A percentile compares a stretch with the other conserved stretches of the same genome.
These are phyloP conservation scores for Notocelia uddmanniana DNA, from an alignment of 2,888 invertebrate species.

Conservation along the genomic window DNA sequence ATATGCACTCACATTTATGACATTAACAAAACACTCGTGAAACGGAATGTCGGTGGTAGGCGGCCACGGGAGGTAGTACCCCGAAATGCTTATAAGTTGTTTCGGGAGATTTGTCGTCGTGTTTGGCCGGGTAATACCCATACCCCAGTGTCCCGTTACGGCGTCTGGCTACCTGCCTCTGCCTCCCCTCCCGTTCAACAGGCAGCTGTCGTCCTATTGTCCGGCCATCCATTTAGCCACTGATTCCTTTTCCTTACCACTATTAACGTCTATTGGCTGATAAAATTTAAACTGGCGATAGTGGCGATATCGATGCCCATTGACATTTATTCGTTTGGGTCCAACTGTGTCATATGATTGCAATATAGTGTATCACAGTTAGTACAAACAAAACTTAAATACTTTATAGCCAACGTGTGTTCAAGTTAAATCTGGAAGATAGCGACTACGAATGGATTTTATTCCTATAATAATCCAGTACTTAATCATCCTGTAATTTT, in stretches of 20 bases:
- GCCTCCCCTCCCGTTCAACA: constrained; percentile 15
- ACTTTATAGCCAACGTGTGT: neutral
- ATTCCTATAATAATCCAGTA: neutral
- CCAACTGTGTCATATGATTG: neutral
- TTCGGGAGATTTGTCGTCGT: neutral
- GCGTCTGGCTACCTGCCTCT: constrained; percentile 25
- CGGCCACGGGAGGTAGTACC: neutral
- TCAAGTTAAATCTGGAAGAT: neutral
- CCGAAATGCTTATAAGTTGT: neutral
- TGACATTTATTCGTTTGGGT: neutral
- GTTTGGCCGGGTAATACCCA: constrained; percentile 14
- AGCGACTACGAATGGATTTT: neutral
- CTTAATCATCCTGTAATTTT: too few relatives aligned
- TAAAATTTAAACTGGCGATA: neutral
- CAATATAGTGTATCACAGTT: neutral
- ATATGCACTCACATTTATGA: constrained; percentile 1
- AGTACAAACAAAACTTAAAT: neutral
- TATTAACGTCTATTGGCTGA: constrained; percentile 4
- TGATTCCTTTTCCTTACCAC: constrained; percentile 12
- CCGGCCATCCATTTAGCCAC: neutral
- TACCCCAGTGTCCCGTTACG: constrained; percentile 18
- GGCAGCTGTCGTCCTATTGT: constrained; percentile 39
- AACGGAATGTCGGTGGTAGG: constrained; percentile 9
- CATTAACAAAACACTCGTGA: neutral
- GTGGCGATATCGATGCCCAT: constrained; percentile 3